These are phyloP conservation scores for Glaucopsyche alexis DNA, from an alignment of 2,888 invertebrate species.

Conservation along the genomic window DNA sequence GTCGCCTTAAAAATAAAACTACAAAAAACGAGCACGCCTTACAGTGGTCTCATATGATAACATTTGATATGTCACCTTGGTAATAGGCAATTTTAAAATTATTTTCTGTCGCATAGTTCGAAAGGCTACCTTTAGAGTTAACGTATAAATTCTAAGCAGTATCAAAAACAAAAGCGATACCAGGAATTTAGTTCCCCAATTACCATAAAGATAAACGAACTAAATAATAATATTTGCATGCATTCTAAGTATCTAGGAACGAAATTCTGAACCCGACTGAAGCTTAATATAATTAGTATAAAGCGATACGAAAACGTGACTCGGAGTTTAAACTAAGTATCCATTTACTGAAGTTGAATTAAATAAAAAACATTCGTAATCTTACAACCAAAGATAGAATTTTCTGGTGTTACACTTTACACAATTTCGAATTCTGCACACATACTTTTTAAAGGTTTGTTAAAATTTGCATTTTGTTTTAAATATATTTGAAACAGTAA, in stretches of 20 bases:
- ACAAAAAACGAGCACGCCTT: no score
- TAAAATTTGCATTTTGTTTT: no score
- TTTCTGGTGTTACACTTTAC: background rate
- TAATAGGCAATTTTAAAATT: no score
- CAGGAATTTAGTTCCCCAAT: background rate
- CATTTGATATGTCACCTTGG: no score
- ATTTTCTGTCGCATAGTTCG: no score
- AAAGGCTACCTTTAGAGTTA: no score
- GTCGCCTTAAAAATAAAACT: no score
- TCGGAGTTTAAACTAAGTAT: background rate
- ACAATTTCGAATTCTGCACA: background rate
- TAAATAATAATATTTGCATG: slow-evolving; percentile 19
- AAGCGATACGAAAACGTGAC: slow-evolving; percentile 18
- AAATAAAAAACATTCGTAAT: slow-evolving; percentile 6
- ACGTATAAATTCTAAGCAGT: no score
- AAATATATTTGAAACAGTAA: no score
- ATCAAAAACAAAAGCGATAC: background rate
- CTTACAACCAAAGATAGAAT: background rate
- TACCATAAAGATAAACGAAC: background rate
- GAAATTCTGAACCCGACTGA: slow-evolving; percentile 1
- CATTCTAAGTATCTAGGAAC: background rate
- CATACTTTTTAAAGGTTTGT: no score
- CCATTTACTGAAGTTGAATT: background rate
- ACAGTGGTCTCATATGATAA: no score
- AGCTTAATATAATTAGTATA: slow-evolving; percentile 22